A percentile compares a stretch with the other conserved stretches of the same genome.
Evolutionary conservation across 2,113 vertebrate species (phyloP).

Genomic region (Nothocercus nigrocapillus): DNA sequence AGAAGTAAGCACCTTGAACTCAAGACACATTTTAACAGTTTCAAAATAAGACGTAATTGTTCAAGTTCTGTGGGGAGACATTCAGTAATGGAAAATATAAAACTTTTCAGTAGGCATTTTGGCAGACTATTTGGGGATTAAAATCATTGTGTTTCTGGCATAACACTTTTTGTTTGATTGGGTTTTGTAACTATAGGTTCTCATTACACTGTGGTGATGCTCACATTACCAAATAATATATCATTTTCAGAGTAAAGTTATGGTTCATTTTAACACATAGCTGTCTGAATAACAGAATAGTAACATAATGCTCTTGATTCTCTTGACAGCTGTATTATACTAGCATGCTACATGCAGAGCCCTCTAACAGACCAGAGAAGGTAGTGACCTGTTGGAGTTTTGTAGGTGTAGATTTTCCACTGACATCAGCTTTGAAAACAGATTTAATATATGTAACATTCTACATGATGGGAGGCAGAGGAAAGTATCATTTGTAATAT

Average conservation of each 20-base stretch:
- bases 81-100: not conserved
- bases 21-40: not conserved
- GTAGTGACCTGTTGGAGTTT: not conserved
- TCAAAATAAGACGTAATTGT: fast-evolving
- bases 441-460: not conserved
- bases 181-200: fast-evolving
- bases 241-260: fast-evolving
- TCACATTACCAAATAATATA: fast-evolving
- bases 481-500: fast-evolving
- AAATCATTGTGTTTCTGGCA: not conserved
- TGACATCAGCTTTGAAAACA: not conserved
- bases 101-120: fast-evolving
- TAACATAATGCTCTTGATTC: fast-evolving
- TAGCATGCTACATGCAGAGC: fast-evolving
- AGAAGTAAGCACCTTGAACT: not conserved
- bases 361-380: not conserved
- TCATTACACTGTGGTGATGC: not conserved
- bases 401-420: not conserved
- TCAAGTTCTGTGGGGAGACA: fast-evolving
- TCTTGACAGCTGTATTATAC: not conserved
- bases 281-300: not conserved
- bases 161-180: fast-evolving
- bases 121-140: not conserved
- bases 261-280: not conserved
- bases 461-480: not conserved